These are phyloP conservation scores for Montifringilla adamsi DNA, from an alignment of 2,113 vertebrate species.

Conservation along the genomic window DNA sequence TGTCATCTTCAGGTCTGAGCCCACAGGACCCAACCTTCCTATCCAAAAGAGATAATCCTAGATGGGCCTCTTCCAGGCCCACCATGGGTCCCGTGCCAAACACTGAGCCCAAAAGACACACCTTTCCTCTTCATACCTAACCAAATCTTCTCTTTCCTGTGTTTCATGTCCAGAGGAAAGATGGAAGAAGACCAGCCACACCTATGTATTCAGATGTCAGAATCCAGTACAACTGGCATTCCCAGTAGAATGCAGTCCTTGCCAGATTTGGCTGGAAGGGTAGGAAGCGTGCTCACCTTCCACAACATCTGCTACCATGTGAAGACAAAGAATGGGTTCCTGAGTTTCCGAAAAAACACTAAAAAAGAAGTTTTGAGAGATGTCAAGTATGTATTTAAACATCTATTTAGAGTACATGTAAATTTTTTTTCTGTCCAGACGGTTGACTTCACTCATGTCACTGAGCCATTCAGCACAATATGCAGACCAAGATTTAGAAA, in stretches of 20 bases:
- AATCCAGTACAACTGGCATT: slow-evolving; percentile 18
- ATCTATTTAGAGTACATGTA: not conserved
- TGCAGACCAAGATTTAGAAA: not conserved
- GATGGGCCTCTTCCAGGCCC: not conserved
- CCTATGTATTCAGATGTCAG: slow-evolving; percentile 51
- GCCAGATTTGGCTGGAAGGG: not conserved
- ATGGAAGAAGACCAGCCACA: slow-evolving; percentile 26
- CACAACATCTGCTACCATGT: slow-evolving; percentile 75
- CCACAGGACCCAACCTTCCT: not conserved
- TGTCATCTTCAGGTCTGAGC: not conserved
- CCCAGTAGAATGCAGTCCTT: not conserved
- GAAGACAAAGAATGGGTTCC: slow-evolving; percentile 62
- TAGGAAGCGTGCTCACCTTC: slow-evolving; percentile 62
- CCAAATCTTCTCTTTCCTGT: not conserved
- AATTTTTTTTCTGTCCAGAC: not conserved
- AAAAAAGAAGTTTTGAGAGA: slow-evolving; percentile 70
- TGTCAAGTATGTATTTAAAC: slow-evolving; percentile 70
- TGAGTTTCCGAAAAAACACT: slow-evolving; percentile 2
- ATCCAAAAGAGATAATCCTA: not conserved
- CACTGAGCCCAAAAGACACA: not conserved
- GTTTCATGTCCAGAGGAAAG: not conserved
- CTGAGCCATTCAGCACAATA: not conserved
- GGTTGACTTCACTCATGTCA: not conserved
- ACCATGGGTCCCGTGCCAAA: not conserved
- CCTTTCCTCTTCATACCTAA: not conserved